Base-by-base conservation (phyloP, 2,888 invertebrate genomes). In the Ectobius pallidus region DNA sequence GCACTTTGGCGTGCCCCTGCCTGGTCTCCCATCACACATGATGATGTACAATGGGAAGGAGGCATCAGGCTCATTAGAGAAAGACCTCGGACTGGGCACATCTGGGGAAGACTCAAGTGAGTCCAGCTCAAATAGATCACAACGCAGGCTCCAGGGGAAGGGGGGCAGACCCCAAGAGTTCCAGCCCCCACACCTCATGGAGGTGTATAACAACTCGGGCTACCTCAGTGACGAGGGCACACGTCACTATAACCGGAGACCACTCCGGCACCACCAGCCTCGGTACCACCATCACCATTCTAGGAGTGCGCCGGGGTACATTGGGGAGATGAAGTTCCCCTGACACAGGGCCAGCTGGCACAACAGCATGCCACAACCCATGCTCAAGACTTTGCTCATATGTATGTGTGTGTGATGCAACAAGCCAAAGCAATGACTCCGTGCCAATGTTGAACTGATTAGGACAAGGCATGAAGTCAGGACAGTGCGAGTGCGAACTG, bases 91-190 rank as follows among this genome's bases (percentile, higher is more conserved):
- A 0, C 85, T 94, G 63, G 94, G 94, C 30, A 94, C 94, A 1
- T 93, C 93, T 0, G 93, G 93, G 16, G 94, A 94, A 80, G 93
- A 94, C 78, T 93, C 93, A 0, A 93, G 92, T 76, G 93, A 94
- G 81, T 91, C 91, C 76, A 92, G 92, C 77, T 91, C 92, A 0
- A 91, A 91, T 78, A 90, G 90, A 79, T 91, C 91, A 0, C 90
- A 91, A 79, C 86, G 90, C 11, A 84, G 88, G 2, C 88, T 76
- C 44, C 78, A 77, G 68, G 73, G 71, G 34, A 76, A 89, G 78
- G 85, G 86, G 0, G 42, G 34, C 1, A 55, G 61, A n/a, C 73
- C 74, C 22, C 69, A 75, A 20, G 73, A 73, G 16, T 77, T 78
- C 55, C 88, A 89, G 77, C 85, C 89, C 18, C 85, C 88, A n/a